phyloP scores from a whole-genome alignment of 2,113 vertebrate species.

The Oryzias melastigma region DNA sequence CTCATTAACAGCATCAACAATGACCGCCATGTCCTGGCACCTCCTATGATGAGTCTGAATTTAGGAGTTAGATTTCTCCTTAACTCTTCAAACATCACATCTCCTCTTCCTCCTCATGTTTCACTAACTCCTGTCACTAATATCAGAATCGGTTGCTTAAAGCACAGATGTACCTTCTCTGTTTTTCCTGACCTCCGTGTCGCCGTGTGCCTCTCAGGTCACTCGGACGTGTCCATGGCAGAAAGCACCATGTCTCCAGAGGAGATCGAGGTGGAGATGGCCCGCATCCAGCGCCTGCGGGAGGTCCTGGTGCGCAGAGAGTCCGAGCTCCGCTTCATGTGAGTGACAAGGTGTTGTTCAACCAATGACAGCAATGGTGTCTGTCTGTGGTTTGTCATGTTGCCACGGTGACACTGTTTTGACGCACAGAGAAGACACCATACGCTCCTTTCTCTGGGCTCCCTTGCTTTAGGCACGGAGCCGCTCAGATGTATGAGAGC shows the following conservation, averaged over 20 bases:
- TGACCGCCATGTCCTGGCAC: too few relatives aligned
- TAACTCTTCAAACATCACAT: too few relatives aligned
- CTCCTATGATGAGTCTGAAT: too few relatives aligned
- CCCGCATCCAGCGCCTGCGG: conserved; percentile 92
- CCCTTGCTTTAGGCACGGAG: not conserved
- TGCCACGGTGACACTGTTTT: conserved; percentile 3
- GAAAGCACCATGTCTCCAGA: conserved; percentile 95
- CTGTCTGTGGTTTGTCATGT: not conserved
- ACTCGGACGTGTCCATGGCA: conserved; percentile 94
- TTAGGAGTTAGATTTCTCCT: too few relatives aligned
- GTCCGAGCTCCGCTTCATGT: conserved; percentile 99
- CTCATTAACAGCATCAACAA: too few relatives aligned
- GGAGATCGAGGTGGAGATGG: conserved; percentile 97
- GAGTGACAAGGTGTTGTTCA: conserved; percentile 59
- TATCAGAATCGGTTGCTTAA: not conserved
- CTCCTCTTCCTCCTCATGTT: too few relatives aligned
- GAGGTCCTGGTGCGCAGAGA: conserved; percentile 96
- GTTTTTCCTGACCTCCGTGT: not conserved
- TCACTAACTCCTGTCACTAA: not conserved
- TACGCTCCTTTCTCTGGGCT: not conserved
- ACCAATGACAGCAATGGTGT: too few relatives aligned
- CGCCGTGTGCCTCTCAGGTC: conserved; percentile 71
- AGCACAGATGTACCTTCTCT: too few relatives aligned
- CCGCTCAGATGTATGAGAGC: conserved; percentile 3
- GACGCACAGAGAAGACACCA: not conserved